These are phyloP conservation scores for Acleris literana DNA, from an alignment of 2,888 invertebrate genomes.

Conservation along the genomic window DNA sequence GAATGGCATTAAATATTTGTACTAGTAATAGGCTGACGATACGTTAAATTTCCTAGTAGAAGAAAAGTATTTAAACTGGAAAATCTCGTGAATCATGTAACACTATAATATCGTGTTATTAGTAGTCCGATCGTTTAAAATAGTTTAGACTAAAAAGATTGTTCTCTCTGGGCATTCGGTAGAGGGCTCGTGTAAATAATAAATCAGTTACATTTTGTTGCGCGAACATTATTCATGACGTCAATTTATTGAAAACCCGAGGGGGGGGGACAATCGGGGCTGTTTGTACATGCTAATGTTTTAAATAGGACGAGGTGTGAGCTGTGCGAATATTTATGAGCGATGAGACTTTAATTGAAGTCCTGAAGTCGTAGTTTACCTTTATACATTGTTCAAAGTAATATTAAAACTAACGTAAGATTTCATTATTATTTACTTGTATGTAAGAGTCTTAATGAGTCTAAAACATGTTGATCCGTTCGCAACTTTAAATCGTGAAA, in stretches of 20 bases:
- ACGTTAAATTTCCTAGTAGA: no score
- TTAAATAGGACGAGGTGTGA: constrained; percentile 4
- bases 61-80: no score
- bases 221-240: constrained; percentile 24
- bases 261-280: constrained; percentile 1
- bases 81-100: no score
- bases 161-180: background rate
- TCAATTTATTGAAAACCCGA: constrained; percentile 24
- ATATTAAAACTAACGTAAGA: no score
- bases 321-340: background rate
- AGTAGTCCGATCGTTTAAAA: constrained; percentile 5
- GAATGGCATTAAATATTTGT: no score
- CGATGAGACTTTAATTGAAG: background rate
- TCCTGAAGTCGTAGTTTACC: background rate
- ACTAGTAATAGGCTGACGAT: no score
- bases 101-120: no score
- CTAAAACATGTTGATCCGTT: no score
- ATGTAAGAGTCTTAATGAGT: no score
- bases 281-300: constrained; percentile 22
- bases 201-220: constrained; percentile 24
- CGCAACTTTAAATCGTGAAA: no score
- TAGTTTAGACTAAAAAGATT: background rate
- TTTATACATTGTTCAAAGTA: background rate
- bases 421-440: no score
- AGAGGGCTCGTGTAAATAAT: constrained; percentile 23